phyloP scores from a whole-genome alignment of 2,113 vertebrate genomes.

The Paratilapia polleni region DNA sequence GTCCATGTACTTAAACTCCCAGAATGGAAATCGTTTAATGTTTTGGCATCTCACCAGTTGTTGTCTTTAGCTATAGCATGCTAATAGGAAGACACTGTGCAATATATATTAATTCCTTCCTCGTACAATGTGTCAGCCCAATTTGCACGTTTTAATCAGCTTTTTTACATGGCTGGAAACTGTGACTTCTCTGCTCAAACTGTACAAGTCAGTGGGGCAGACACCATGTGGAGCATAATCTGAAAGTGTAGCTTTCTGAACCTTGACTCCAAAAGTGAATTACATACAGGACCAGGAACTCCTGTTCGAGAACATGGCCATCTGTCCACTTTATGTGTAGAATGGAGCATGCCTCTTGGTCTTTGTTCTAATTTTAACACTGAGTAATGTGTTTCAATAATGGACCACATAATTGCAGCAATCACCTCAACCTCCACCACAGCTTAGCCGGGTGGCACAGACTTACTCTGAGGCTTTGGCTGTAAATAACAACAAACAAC shows the following conservation, averaged over 20 bases:
- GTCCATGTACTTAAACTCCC: not conserved
- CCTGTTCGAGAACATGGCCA: not conserved
- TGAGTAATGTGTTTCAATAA: conserved; percentile 26
- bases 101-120: not conserved
- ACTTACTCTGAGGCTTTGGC: conserved; percentile 39
- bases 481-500: conserved; percentile 66
- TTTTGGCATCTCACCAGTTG: not conserved
- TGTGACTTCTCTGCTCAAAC: not conserved
- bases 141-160: conserved; percentile 1
- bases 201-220: not conserved
- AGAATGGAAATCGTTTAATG: not conserved
- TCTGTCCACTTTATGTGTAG: not conserved
- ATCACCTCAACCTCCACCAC: conserved; percentile 23
- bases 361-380: not conserved
- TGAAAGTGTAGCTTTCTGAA: not conserved
- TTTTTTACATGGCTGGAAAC: not conserved
- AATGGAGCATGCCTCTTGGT: not conserved
- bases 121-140: not conserved
- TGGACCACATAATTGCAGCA: conserved; percentile 5
- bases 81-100: not conserved
- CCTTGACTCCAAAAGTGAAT: not conserved
- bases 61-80: not conserved
- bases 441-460: conserved; percentile 11
- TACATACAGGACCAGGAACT: not conserved
- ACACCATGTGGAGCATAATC: not conserved